A percentile compares a stretch with the other conserved stretches of the same genome.
phyloP scores from a whole-genome alignment of 2,888 invertebrate genomes.

The Artemia sp. region DNA sequence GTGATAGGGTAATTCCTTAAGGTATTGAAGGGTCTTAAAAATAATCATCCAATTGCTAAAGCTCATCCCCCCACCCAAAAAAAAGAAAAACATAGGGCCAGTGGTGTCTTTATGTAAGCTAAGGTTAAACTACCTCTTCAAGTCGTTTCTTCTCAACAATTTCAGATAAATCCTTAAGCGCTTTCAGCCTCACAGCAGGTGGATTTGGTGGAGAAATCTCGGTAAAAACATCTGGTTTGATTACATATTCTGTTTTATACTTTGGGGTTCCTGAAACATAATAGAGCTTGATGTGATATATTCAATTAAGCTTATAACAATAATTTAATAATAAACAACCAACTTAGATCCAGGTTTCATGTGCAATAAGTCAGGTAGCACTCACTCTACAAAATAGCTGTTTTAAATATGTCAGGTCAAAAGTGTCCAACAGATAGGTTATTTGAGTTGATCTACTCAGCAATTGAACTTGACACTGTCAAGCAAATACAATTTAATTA shows the following conservation, averaged over 20 bases:
- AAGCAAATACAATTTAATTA: too few species aligned
- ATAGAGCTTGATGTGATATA: background rate
- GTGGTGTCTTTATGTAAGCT: too few species aligned
- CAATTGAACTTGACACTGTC: too few species aligned
- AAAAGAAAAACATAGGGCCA: too few species aligned
- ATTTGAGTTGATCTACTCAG: background rate
- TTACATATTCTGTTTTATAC: background rate
- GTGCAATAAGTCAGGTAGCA: too few species aligned
- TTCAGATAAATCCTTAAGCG: conserved; percentile 8
- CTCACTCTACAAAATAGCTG: too few species aligned
- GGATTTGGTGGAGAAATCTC: conserved; percentile 4
- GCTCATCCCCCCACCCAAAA: too few species aligned
- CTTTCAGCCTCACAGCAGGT: conserved; percentile 1
- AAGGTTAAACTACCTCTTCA: background rate
- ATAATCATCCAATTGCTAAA: too few species aligned
- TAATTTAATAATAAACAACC: background rate
- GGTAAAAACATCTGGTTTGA: background rate
- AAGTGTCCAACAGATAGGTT: background rate
- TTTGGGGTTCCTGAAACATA: conserved; percentile 9
- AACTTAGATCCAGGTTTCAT: too few species aligned
- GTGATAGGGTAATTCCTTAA: too few species aligned
- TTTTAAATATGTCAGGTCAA: too few species aligned
- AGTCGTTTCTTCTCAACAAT: conserved; percentile 11
- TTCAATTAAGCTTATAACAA: background rate
- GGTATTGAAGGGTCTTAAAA: too few species aligned